phyloP scores from a whole-genome alignment of 2,113 vertebrate species.

The Sorex fumeus region DNA sequence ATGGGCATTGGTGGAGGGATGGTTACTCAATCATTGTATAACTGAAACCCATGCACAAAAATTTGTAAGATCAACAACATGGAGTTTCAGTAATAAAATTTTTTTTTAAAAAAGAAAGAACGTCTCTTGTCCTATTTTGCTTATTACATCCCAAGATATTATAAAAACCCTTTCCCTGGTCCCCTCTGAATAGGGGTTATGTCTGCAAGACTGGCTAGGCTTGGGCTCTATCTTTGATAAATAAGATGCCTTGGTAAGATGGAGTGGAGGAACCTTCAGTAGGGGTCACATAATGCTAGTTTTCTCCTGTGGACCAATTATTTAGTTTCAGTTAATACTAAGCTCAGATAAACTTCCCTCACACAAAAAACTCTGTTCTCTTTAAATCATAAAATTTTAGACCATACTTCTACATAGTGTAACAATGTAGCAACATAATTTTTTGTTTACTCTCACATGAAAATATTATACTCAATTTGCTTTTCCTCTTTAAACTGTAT shows the following conservation, averaged over 20 bases:
- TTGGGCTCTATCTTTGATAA: background rate
- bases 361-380: background rate
- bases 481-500: conserved; percentile 37
- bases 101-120: too few relatives aligned
- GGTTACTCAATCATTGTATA: too few relatives aligned
- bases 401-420: background rate
- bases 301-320: background rate
- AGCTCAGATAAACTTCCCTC: conserved; percentile 21
- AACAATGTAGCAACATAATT: background rate
- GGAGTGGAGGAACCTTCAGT: background rate
- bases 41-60: too few relatives aligned
- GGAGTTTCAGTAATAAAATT: too few relatives aligned
- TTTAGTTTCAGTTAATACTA: background rate
- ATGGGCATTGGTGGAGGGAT: too few relatives aligned
- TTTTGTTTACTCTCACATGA: background rate
- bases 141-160: background rate
- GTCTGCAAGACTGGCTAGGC: conserved; percentile 4
- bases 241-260: too few relatives aligned
- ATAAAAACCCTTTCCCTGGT: background rate
- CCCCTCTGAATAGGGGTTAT: background rate
- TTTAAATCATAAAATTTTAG: background rate
- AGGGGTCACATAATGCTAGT: background rate
- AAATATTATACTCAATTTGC: background rate
- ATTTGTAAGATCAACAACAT: too few relatives aligned
- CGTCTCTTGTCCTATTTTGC: conserved; percentile 39